Evolutionary conservation across 1,140 invertebrate species (phyloP).

Genomic region (Drosophila erecta): DNA sequence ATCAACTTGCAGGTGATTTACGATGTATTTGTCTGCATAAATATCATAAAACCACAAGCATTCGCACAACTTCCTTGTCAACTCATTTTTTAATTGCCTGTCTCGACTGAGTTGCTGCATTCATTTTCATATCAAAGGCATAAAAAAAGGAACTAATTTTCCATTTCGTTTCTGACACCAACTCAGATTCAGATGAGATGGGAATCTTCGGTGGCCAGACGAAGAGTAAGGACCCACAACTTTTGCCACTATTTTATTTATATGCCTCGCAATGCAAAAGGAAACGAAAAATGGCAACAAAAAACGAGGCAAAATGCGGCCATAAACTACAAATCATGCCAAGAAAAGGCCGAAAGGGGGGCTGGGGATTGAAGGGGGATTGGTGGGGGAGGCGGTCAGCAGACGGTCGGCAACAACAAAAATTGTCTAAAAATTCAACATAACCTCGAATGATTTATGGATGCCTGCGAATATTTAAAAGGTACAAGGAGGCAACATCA

Average conservation of each 20-base stretch:
- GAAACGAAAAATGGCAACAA: conserved; percentile 41
- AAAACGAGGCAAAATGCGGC: conserved; percentile 61
- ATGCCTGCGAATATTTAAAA: conserved; percentile 81
- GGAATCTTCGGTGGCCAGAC: conserved; percentile 28
- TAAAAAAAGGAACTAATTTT: conserved; percentile 56
- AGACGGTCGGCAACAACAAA: conserved; percentile 60
- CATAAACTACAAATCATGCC: conserved; percentile 82
- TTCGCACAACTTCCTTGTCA: conserved; percentile 5
- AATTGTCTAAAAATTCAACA: conserved; percentile 82
- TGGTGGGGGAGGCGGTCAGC: conserved; percentile 13
- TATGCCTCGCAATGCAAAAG: conserved; percentile 65
- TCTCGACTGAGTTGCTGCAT: conserved; percentile 53
- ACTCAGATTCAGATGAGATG: conserved; percentile 31
- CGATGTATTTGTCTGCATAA: background rate
- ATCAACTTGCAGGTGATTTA: background rate
- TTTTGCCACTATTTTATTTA: conserved; percentile 77
- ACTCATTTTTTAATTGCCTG: conserved; percentile 66
- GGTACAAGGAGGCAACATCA: conserved; percentile 57
- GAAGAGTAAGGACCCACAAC: conserved; percentile 19
- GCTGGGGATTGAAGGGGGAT: background rate
- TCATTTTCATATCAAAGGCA: conserved; percentile 54
- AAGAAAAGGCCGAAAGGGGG: conserved; percentile 42
- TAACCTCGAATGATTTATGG: conserved; percentile 83
- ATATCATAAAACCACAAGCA: conserved; percentile 9
- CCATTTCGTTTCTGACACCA: conserved; percentile 55